A percentile compares a stretch with the other conserved stretches of the same genome.
phyloP scores from a whole-genome alignment of 2,888 invertebrate species.

The Hofmannophila pseudospretella region DNA sequence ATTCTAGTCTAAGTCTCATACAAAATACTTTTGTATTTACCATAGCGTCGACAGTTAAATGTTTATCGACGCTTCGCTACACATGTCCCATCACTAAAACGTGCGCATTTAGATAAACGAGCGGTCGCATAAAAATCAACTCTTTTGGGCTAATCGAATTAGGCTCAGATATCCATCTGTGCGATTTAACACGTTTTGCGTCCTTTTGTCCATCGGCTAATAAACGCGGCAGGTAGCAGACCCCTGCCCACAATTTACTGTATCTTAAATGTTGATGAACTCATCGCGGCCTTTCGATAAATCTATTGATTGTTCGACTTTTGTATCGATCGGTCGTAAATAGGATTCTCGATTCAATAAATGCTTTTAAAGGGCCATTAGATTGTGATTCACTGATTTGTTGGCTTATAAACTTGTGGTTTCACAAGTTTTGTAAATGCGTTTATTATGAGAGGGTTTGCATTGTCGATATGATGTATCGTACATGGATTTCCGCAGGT shows the following conservation, averaged over 20 bases:
- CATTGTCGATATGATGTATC: neutral
- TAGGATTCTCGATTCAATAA: constrained; percentile 43
- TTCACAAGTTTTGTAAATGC: constrained; percentile 2
- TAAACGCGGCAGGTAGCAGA: constrained; percentile 70
- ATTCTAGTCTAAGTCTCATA: too few species aligned
- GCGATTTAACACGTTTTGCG: constrained; percentile 74
- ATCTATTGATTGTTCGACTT: constrained; percentile 48
- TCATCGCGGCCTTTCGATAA: constrained; percentile 47
- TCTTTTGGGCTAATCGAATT: constrained; percentile 74
- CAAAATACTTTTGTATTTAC: too few species aligned
- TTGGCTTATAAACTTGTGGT: constrained; percentile 22
- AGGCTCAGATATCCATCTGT: constrained; percentile 67
- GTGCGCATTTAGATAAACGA: constrained; percentile 65
- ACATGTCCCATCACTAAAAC: constrained; percentile 35
- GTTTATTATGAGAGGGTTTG: neutral
- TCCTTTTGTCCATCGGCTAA: constrained; percentile 66
- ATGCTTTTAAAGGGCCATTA: constrained; percentile 20
- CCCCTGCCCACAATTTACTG: constrained; percentile 49
- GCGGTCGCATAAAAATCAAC: constrained; percentile 71
- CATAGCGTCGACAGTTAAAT: too few species aligned
- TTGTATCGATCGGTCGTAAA: constrained; percentile 42
- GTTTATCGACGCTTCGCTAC: too few species aligned
- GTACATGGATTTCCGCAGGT: neutral
- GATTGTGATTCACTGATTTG: constrained; percentile 30
- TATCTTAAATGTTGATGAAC: constrained; percentile 70